phyloP scores from a whole-genome alignment of 2,888 invertebrate species.

The Amiota communis region DNA sequence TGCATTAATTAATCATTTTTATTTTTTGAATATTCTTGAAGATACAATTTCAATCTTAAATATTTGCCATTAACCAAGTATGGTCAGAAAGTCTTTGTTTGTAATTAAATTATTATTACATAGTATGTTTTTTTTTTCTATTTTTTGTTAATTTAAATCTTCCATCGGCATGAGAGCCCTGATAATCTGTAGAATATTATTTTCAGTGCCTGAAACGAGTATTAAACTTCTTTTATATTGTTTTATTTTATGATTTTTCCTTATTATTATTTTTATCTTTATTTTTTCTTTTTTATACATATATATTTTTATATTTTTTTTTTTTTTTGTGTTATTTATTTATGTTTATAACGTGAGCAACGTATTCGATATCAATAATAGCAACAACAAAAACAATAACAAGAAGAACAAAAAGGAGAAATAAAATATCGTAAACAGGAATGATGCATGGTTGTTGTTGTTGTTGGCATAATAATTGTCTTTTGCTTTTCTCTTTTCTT shows the following conservation, averaged over 20 bases:
- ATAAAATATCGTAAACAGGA: not conserved
- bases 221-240: conserved; percentile 5
- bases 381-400: conserved; percentile 4
- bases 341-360: conserved; percentile 25
- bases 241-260: not conserved
- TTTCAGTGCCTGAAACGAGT: conserved; percentile 6
- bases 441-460: conserved; percentile 16
- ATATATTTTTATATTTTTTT: conserved; percentile 21
- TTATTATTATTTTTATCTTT: conserved; percentile 18
- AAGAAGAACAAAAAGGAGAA: conserved; percentile 6
- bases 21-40: no score
- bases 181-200: not conserved
- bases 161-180: no score
- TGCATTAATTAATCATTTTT: no score
- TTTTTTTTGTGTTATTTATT: no score
- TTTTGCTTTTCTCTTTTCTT: conserved; percentile 17
- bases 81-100: no score
- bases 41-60: no score
- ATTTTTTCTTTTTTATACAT: not conserved
- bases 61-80: no score
- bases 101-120: no score
- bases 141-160: no score
- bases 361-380: conserved; percentile 32
- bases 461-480: conserved; percentile 25
- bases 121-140: no score